phyloP scores from a whole-genome alignment of 1,140 invertebrate genomes.

The Chlorops oryzae region DNA sequence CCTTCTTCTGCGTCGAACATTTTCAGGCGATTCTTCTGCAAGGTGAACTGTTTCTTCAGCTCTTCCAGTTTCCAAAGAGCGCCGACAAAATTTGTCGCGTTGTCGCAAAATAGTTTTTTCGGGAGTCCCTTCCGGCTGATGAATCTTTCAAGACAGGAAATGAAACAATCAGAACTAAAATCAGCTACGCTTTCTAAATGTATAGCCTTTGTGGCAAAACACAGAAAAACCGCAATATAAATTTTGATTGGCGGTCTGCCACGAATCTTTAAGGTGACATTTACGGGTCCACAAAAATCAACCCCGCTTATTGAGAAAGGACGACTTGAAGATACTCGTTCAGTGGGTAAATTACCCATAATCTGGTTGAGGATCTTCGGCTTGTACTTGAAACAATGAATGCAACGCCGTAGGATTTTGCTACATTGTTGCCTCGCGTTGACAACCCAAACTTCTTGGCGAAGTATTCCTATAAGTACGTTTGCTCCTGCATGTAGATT shows the following conservation, averaged over 20 bases:
- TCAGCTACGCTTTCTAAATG: slow-evolving; percentile 27
- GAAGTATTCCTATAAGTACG: neutral
- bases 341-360: slow-evolving; percentile 6
- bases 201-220: slow-evolving; percentile 28
- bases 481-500: neutral
- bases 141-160: slow-evolving; percentile 21
- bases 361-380: slow-evolving; percentile 3
- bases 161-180: slow-evolving; percentile 16
- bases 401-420: neutral
- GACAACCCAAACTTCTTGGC: neutral
- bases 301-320: slow-evolving; percentile 7
- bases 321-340: neutral
- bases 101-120: slow-evolving; percentile 26
- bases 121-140: slow-evolving; percentile 14
- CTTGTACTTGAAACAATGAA: slow-evolving; percentile 1
- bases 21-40: neutral
- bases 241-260: slow-evolving; percentile 5
- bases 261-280: slow-evolving; percentile 1
- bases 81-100: slow-evolving; percentile 37
- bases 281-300: slow-evolving; percentile 10
- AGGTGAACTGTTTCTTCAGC: neutral
- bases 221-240: slow-evolving; percentile 20
- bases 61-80: slow-evolving; percentile 15
- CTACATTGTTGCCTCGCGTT: neutral
- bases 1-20: neutral